Evolutionary conservation across 2,797 vertebrate species (phyloP).

Genomic region (Percopsis omiscomaycus): DNA sequence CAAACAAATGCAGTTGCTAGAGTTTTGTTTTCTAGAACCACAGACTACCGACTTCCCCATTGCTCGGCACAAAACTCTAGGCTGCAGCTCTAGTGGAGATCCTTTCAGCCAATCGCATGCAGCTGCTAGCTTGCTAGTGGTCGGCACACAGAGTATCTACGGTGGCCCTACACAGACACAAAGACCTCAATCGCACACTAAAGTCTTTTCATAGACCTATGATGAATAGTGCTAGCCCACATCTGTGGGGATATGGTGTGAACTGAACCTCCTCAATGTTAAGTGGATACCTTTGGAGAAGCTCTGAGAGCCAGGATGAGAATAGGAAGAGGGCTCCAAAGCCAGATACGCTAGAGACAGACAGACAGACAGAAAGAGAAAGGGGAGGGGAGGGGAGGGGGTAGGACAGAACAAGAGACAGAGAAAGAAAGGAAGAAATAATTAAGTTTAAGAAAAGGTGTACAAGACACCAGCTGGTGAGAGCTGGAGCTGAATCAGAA

Average conservation of each 20-base stretch:
- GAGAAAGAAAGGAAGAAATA: neutral
- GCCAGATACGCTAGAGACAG: constrained; percentile 73
- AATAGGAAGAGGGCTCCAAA: constrained; percentile 72
- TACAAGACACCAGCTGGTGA: neutral
- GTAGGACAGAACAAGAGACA: neutral
- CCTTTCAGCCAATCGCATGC: constrained; percentile 6
- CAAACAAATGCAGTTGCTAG: constrained; percentile 34
- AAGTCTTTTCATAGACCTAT: neutral
- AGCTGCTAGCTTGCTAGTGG: constrained; percentile 39
- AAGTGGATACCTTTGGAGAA: constrained; percentile 75
- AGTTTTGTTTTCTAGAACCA: neutral
- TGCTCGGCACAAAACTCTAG: neutral
- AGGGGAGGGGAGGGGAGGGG: constrained; percentile 1
- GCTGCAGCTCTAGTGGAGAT: neutral
- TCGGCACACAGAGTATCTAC: constrained; percentile 24
- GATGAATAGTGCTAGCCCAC: too few relatives aligned
- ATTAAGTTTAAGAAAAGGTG: neutral
- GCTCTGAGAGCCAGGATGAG: constrained; percentile 68
- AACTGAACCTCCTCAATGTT: constrained; percentile 28
- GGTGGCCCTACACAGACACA: constrained; percentile 2
- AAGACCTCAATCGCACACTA: neutral
- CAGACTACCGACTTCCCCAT: neutral
- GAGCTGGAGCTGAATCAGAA: constrained; percentile 25
- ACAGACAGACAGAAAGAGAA: neutral
- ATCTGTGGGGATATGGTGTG: neutral